Base-by-base conservation (phyloP, 2,113 vertebrate genomes). In the Pseudorhombus dupliciocellatus region DNA sequence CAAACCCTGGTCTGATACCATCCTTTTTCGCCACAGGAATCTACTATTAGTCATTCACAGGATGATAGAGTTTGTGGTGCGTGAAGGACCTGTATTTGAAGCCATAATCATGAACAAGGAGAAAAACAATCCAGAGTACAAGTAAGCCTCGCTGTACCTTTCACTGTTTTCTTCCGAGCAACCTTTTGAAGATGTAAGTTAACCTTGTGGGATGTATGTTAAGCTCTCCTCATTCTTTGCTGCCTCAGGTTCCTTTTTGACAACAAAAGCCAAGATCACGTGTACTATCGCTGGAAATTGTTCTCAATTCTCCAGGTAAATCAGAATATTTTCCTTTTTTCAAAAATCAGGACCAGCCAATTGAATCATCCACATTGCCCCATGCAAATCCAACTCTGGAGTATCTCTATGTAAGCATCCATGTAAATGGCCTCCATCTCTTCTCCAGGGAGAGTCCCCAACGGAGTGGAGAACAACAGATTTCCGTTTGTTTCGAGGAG, bases 21-120 rank as follows among this genome's bases (percentile, higher is more conserved):
- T 84, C 40, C 12, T 83, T 59, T 87, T 24, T 58, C 31, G 69
- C 89, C 48, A 25, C 87, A 95, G 94, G 90, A 93, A 91, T 85
- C 87, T 94, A 52, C 86, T 94, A 77, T 90, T 93, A 84, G 88
- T 93, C 50, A 94, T 95, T 64, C 94, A 95, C 89, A 92, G 94
- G 81, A 95, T 94, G 94, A 91, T 95, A 81, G 94, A 95, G 90
- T 95, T 94, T 92, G 94, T 95, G 88, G 94, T 95, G 83, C 92
- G 94, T 86, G 94, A 95, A 80, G 94, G 94, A 50, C 94, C 93
- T 4, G 85, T 94, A 83, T 95, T 95, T 81, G 94, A 95, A 90
- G 94, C 94, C 73, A 90, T 95, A 56, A 94, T 95, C 59, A 95
- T 95, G 94, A 94, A 83, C 85, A 92, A 91, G 71, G 94, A 95